phyloP scores from a whole-genome alignment of 2,113 vertebrate genomes.

The Gnathonemus echidnorhynchus region DNA sequence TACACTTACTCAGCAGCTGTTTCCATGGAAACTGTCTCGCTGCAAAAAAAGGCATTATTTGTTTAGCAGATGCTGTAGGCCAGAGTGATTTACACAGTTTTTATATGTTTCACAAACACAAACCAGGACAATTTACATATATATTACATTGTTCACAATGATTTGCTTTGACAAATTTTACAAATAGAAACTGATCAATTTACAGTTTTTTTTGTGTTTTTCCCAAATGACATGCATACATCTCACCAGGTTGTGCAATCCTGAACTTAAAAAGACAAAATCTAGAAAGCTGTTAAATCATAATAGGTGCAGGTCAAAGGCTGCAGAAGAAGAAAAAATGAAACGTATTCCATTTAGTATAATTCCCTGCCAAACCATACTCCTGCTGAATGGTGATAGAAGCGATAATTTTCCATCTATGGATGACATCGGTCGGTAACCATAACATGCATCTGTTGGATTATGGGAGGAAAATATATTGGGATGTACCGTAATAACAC shows the following conservation, averaged over 20 bases:
- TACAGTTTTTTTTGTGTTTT: background rate
- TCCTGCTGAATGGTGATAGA: background rate
- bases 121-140: background rate
- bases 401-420: background rate
- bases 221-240: background rate
- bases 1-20: constrained; percentile 37
- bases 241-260: background rate
- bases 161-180: background rate
- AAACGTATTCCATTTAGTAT: background rate
- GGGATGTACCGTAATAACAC: background rate
- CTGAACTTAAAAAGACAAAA: background rate
- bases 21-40: constrained; percentile 38
- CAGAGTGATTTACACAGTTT: background rate
- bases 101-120: constrained; percentile 4
- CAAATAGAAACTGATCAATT: background rate
- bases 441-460: background rate
- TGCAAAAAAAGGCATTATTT: background rate
- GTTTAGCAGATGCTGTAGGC: constrained; percentile 6
- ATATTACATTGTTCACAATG: background rate
- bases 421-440: background rate
- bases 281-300: background rate
- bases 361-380: background rate
- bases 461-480: background rate
- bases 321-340: background rate
- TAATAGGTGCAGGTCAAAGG: background rate